Percentiles rank a stretch among this genome's conserved stretches.
Evolutionary conservation across 1,140 invertebrate species (phyloP).

Genomic region (Tetramorium alpestre): DNA sequence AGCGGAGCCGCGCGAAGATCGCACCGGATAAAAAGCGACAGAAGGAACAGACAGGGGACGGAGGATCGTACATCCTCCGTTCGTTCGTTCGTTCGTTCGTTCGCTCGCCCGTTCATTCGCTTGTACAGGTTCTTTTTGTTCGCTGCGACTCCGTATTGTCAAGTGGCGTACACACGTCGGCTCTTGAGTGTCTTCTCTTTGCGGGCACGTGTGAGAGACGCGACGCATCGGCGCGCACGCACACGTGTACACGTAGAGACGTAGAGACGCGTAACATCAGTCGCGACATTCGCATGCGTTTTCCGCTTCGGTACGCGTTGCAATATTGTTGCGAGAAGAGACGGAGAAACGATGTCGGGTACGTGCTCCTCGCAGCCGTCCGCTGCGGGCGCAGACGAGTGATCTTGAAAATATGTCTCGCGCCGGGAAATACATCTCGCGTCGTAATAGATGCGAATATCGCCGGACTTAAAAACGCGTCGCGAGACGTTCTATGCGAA

Average conservation of each 20-base stretch:
- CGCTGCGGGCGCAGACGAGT: neutral
- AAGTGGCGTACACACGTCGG: conserved; percentile 65
- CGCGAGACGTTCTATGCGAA: neutral
- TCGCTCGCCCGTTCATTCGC: conserved; percentile 10
- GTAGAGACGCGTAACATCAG: conserved; percentile 15
- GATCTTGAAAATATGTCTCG: conserved; percentile 26
- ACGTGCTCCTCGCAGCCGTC: conserved; percentile 15
- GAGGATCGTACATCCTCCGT: conserved; percentile 36
- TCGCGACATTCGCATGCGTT: conserved; percentile 50
- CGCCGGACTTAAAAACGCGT: neutral
- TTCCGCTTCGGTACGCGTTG: conserved; percentile 41
- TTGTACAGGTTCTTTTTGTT: conserved; percentile 50
- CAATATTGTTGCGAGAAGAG: conserved; percentile 50
- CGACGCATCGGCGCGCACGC: neutral
- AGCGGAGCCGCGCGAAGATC: conserved; percentile 55
- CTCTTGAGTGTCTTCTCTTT: conserved; percentile 61
- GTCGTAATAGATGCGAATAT: conserved; percentile 14
- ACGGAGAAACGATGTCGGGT: conserved; percentile 13
- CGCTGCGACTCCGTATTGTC: conserved; percentile 61
- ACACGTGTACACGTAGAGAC: neutral
- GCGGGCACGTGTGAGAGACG: conserved; percentile 20
- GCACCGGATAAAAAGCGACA: conserved; percentile 50
- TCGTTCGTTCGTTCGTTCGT: conserved; percentile 27
- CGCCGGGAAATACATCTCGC: neutral
- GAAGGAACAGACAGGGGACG: conserved; percentile 19